Evolutionary conservation across 2,113 vertebrate genomes (phyloP), one percentile per base, ranked within the genome.

Genomic region (Sialia sialis): DNA sequence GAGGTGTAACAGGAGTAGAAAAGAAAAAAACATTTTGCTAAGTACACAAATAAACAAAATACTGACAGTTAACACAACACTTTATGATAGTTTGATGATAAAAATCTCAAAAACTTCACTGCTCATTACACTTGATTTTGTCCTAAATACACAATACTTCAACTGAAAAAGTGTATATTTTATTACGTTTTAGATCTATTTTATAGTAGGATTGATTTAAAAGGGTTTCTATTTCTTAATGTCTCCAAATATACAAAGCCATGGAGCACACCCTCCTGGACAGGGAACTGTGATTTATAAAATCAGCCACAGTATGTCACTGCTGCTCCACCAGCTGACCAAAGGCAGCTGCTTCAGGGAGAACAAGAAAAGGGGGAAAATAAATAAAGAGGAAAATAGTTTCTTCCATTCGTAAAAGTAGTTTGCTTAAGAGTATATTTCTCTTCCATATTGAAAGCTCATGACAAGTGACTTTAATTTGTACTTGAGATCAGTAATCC

Each of bases 251-350:
- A 68, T 64, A 84, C 25, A 8, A 69, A 69, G 29, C 22, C 17
- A 38, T 4, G 22, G 29, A 92, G n/a, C 23, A 72, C 56, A 46
- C 60, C 30, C 14, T 92, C 23, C 73, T 9, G 46, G 81, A 59
- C 9, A 94, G 52, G 46, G 12, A 94, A n/a, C 43, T 95, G 86
- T 91, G 75, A 89, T 94, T 94, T 94, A 95, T 63, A 73, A 81
- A 89, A 70, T 46, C 55, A 92, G 74, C 95, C 96, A 97, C 88
- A 90, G 90, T 38, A 95, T 94, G 96, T 97, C 97, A 96, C 97
- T 97, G 80, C 91, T 95, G 89, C 92, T 96, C 94, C 95, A 97
- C 70, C 62, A 83, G 64, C 74, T 90, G 68, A 77, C 72, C 88
- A 91, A 70, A 94, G 30, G 26, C 12, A 1, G 36, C 30, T 23